Base-by-base conservation (phyloP, 1,140 invertebrate genomes). In the Drosophila kurseongensis region DNA sequence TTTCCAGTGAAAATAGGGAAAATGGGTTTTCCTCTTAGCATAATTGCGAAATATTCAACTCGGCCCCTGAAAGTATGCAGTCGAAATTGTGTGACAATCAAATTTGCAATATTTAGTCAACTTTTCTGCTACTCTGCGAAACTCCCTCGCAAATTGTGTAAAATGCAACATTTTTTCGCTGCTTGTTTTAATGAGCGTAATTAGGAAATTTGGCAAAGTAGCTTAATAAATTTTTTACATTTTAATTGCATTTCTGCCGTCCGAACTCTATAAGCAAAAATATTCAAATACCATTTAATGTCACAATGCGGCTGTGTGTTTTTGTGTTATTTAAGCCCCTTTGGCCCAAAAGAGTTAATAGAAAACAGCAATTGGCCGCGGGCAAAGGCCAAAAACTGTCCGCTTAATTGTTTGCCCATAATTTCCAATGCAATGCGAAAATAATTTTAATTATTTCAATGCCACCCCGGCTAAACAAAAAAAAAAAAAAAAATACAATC, bases 141-240 rank as follows among this genome's bases (percentile, higher is more conserved):
- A 18, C n/a, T 4, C 35, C 27, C 27, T 32, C 16, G 3, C 13
- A 57, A 65, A 36, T 67, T 32, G 35, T 69, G 66, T 69, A 47
- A 56, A 67, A 48, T 47, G 36, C n/a, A 1, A 44, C 50, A 6
- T 50, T 38, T 67, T 72, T 55, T 45, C 35, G 32, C 4, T 40
- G 18, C 44, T 65, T 52, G 16, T 14, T 75, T 60, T 78, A 78
- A 78, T 73, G 48, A 51, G 50, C 67, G 51, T 78, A 78, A 78
- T 78, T 78, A 78, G 76, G 67, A 72, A 78, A 78, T 65, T 66
- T 78, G 44, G 58, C 58, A 72, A 78, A 78, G 67, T 66, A 78
- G 75, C 76, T 78, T 78, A 78, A 78, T 78, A 69, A 47, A 66
- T 73, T 73, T 73, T 78, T 78, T 78, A 72, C 66, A 73, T 73